Conservation (phyloP, 92 coral and sea anemone species). For the Porites lobata region DNA sequence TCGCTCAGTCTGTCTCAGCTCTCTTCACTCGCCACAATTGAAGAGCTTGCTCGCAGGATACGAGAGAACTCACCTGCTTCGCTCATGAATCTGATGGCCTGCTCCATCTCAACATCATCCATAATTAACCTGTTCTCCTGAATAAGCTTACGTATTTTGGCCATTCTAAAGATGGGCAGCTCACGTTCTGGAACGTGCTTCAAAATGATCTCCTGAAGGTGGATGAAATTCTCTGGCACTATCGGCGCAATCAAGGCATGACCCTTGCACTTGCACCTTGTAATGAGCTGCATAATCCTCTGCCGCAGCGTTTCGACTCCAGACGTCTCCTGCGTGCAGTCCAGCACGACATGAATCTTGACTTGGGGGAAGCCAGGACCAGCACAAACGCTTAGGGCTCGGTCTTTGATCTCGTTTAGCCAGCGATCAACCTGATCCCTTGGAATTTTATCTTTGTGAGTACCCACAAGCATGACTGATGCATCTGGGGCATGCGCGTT, state of each 20-base stretch:
- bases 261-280: conserved; percentile 87
- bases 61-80: conserved; percentile 77
- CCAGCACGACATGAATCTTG: conserved; percentile 82
- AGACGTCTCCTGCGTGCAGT: conserved; percentile 80
- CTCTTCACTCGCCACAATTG: no score
- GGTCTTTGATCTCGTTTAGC: conserved; percentile 71
- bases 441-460: conserved; percentile 90
- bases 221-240: conserved; percentile 87
- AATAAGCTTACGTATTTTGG: conserved; percentile 69
- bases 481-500: conserved; percentile 91
- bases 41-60: no score
- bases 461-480: conserved; percentile 94
- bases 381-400: conserved; percentile 73
- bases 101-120: conserved; percentile 81
- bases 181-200: conserved; percentile 27
- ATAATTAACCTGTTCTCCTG: conserved; percentile 76
- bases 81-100: conserved; percentile 91
- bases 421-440: conserved; percentile 47
- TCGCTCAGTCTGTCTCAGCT: no score
- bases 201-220: conserved; percentile 76
- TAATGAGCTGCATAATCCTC: conserved; percentile 78
- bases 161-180: conserved; percentile 63
- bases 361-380: conserved; percentile 93
- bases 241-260: conserved; percentile 78
- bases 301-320: conserved; percentile 79